Conservation (phyloP, 2,797 vertebrate species). For the Chromobotia macracanthus region DNA sequence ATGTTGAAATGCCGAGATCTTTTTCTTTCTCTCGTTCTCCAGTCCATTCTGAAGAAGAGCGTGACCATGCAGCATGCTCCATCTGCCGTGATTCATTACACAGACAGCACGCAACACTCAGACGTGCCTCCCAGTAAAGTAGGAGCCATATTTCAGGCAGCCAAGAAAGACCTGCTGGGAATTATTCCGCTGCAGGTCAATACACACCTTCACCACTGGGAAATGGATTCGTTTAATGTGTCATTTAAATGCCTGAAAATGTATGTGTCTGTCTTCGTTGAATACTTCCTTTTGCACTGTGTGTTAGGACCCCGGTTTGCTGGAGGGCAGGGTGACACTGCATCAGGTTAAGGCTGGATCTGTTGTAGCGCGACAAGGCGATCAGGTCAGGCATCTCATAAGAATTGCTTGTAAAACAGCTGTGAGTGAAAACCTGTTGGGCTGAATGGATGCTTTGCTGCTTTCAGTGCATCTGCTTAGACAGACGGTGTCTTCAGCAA, state of each 20-base stretch:
- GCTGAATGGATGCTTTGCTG: neutral
- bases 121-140: conserved; percentile 77
- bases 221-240: neutral
- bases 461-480: neutral
- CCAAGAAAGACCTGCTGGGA: conserved; percentile 88
- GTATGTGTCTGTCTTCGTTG: conserved; percentile 5
- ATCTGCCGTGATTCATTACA: conserved; percentile 83
- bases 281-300: conserved; percentile 40
- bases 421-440: neutral
- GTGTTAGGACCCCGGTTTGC: conserved; percentile 80
- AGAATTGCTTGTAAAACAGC: neutral
- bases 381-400: conserved; percentile 81
- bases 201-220: conserved; percentile 7
- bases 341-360: conserved; percentile 93
- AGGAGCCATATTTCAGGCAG: conserved; percentile 83
- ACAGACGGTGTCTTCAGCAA: neutral
- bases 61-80: conserved; percentile 85
- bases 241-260: neutral
- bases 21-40: neutral
- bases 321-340: conserved; percentile 88
- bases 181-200: conserved; percentile 90
- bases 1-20: neutral
- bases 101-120: conserved; percentile 69
- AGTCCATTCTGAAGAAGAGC: conserved; percentile 83
- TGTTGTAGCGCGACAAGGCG: conserved; percentile 90